phyloP scores from a whole-genome alignment of 1,140 invertebrate genomes.

The Tribolium madens region DNA sequence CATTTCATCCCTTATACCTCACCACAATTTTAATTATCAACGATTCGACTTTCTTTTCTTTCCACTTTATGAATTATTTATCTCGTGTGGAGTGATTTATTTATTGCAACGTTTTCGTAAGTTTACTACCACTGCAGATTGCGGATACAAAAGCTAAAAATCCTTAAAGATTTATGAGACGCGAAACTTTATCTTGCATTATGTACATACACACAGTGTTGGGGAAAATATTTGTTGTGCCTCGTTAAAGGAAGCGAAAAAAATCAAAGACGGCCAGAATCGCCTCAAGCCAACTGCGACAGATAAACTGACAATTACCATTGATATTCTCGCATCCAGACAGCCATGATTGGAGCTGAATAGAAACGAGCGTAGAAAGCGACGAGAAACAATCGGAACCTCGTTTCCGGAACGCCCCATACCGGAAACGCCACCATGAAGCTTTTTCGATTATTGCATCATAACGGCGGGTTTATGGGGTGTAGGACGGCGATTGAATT shows the following conservation, averaged over 20 bases:
- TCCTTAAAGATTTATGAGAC: not conserved
- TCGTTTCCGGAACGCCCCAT: conserved; percentile 33
- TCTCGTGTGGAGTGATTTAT: not conserved
- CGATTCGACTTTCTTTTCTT: not conserved
- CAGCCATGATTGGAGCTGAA: conserved; percentile 18
- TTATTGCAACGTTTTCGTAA: not conserved
- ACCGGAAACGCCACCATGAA: conserved; percentile 21
- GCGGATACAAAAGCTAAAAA: not conserved
- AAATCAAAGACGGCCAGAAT: too few relatives aligned
- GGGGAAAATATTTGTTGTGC: too few relatives aligned
- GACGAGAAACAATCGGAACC: conserved; percentile 21
- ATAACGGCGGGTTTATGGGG: not conserved
- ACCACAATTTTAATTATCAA: not conserved
- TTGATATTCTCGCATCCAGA: conserved; percentile 22
- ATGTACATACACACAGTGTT: not conserved
- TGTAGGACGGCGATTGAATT: conserved; percentile 1
- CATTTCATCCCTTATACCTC: not conserved
- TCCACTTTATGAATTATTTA: not conserved
- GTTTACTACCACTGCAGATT: not conserved
- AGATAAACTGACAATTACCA: conserved; percentile 29
- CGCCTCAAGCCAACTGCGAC: conserved; percentile 7
- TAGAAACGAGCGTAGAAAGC: conserved; percentile 13
- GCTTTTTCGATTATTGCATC: conserved; percentile 31
- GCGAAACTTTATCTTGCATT: not conserved
- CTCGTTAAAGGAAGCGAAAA: too few relatives aligned